Percentiles rank a stretch among this genome's conserved stretches.
These are phyloP conservation scores for Hypercompe scribonia DNA, from an alignment of 2,888 invertebrate species.

Conservation along the genomic window DNA sequence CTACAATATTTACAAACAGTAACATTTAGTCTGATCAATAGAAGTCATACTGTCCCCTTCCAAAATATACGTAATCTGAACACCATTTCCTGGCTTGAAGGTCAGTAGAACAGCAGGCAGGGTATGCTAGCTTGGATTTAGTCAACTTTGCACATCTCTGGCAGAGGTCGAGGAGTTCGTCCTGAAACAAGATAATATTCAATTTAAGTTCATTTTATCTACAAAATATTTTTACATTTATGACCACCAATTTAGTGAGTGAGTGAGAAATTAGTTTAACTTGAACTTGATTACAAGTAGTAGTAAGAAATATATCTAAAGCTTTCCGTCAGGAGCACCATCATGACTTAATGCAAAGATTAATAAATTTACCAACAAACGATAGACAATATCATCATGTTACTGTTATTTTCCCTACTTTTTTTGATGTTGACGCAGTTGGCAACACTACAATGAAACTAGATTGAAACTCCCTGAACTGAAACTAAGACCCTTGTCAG, in stretches of 20 bases:
- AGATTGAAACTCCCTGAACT: no score
- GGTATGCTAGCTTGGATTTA: conserved; percentile 85
- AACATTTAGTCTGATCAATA: conserved; percentile 44
- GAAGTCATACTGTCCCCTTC: conserved; percentile 75
- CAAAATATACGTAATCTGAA: conserved; percentile 86
- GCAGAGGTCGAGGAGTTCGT: conserved; percentile 84
- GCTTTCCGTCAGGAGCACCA: not conserved
- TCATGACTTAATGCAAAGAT: no score
- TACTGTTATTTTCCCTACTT: no score
- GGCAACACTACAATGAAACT: no score
- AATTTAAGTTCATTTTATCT: not conserved
- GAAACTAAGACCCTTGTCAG: not conserved
- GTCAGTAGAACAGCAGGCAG: conserved; percentile 87
- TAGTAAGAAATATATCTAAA: no score
- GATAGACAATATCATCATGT: no score
- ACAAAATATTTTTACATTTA: not conserved
- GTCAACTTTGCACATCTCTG: conserved; percentile 88
- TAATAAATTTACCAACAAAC: no score
- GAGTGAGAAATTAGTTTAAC: no score
- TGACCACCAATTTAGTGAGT: no score
- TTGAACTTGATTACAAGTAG: no score
- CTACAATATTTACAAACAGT: conserved; percentile 13
- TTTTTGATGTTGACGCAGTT: no score
- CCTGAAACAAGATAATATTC: conserved; percentile 65
- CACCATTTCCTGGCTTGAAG: conserved; percentile 87